A percentile compares a stretch with the other conserved stretches of the same genome.
Evolutionary conservation across 2,113 vertebrate genomes (phyloP).

Genomic region (Eudyptes chrysolophus): DNA sequence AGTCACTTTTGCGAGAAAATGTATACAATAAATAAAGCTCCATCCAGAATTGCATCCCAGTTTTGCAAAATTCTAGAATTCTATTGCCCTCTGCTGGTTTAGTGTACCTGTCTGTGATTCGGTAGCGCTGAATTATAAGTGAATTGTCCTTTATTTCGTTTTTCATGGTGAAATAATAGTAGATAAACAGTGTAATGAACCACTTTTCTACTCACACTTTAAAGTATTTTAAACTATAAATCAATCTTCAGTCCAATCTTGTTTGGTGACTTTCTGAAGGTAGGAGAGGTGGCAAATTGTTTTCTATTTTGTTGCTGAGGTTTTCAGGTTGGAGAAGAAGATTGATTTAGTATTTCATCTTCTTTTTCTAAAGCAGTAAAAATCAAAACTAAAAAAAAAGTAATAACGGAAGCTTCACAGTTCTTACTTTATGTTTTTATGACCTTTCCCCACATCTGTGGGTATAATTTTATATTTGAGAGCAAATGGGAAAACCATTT

Average conservation of each 20-base stretch:
- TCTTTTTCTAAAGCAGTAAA: not conserved
- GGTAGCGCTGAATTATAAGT: not conserved
- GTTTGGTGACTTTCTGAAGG: not conserved
- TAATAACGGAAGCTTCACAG: not conserved
- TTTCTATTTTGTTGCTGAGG: not conserved
- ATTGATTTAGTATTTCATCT: not conserved
- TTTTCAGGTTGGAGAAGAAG: not conserved
- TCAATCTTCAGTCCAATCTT: not conserved
- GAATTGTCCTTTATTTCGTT: not conserved
- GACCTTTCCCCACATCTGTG: not conserved
- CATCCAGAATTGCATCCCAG: not conserved
- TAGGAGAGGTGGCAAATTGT: not conserved
- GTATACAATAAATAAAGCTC: conserved; percentile 3
- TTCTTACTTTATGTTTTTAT: not conserved
- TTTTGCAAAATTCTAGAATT: conserved; percentile 63
- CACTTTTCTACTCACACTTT: not conserved
- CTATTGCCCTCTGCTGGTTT: conserved; percentile 72
- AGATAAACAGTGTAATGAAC: not conserved
- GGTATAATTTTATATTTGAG: not conserved
- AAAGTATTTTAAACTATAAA: not conserved
- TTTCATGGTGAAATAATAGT: not conserved
- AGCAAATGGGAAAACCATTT: not conserved
- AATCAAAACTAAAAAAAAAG: not conserved
- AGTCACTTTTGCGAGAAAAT: conserved; percentile 11
- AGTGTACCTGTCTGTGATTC: not conserved